Evolutionary conservation across 2,888 invertebrate genomes (phyloP).

Genomic region (Stramonita haemastoma): DNA sequence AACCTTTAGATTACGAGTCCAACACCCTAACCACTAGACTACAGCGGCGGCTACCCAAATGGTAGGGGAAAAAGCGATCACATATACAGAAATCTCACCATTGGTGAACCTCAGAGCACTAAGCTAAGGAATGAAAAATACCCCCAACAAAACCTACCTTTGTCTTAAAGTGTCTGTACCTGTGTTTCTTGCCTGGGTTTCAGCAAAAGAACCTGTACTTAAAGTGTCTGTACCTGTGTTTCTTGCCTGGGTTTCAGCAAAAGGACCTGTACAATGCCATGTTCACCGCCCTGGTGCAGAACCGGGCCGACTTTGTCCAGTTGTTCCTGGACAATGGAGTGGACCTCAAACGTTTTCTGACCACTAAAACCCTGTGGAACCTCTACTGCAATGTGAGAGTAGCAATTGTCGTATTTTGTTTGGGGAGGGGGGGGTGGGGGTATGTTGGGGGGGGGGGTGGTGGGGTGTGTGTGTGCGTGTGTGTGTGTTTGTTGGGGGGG

Average conservation of each 20-base stretch:
- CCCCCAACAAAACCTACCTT: background rate
- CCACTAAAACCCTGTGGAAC: slow-evolving; percentile 68
- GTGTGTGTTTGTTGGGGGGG: background rate
- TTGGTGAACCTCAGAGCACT: too few species aligned
- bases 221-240: background rate
- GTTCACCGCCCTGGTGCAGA: slow-evolving; percentile 74
- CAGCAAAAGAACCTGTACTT: slow-evolving; percentile 53
- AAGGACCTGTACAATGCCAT: slow-evolving; percentile 70
- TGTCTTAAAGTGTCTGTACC: background rate
- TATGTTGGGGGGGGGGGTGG: too few species aligned
- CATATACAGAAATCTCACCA: too few species aligned
- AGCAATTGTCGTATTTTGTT: background rate
- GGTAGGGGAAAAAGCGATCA: too few species aligned
- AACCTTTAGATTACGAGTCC: too few species aligned
- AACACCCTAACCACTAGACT: too few species aligned
- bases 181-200: background rate
- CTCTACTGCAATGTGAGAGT: slow-evolving; percentile 58
- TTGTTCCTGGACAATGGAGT: slow-evolving; percentile 76
- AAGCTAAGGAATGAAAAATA: background rate
- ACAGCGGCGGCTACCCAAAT: too few species aligned
- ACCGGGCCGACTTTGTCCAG: slow-evolving; percentile 75
- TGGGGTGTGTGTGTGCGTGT: slow-evolving; percentile 5
- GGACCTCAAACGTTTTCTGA: slow-evolving; percentile 72
- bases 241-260: slow-evolving; percentile 50
- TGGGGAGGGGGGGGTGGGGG: too few species aligned